Conservation (phyloP, 2,797 vertebrate genomes). For the Acridotheres tristis region DNA sequence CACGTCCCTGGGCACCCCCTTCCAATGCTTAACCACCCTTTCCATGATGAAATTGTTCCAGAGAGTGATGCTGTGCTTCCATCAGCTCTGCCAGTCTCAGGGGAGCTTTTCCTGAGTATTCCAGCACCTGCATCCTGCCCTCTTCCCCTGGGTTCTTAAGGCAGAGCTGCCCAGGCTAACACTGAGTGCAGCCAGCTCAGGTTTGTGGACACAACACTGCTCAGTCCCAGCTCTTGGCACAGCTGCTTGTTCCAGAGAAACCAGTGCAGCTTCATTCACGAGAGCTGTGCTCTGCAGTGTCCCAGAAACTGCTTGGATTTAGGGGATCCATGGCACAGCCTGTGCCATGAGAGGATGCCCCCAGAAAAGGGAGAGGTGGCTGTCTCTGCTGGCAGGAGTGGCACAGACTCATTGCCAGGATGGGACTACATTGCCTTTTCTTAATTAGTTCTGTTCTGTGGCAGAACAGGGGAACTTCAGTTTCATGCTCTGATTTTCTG, state of each 20-base stretch:
- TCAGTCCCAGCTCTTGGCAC: neutral
- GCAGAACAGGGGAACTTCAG: neutral
- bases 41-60: neutral
- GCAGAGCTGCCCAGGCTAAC: neutral
- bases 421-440: neutral
- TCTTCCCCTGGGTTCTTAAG: neutral
- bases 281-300: neutral
- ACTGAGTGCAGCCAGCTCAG: neutral
- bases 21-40: neutral
- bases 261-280: neutral
- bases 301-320: neutral
- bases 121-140: neutral
- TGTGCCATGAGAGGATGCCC: neutral
- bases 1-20: neutral
- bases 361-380: neutral
- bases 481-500: neutral
- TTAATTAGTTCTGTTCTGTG: neutral
- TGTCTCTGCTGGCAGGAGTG: neutral
- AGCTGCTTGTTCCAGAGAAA: neutral
- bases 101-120: neutral
- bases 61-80: neutral
- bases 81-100: neutral
- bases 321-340: neutral
- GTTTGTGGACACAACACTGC: neutral
- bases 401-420: neutral